Evolutionary conservation across 1,140 invertebrate species (phyloP).

Genomic region (Musca domestica): DNA sequence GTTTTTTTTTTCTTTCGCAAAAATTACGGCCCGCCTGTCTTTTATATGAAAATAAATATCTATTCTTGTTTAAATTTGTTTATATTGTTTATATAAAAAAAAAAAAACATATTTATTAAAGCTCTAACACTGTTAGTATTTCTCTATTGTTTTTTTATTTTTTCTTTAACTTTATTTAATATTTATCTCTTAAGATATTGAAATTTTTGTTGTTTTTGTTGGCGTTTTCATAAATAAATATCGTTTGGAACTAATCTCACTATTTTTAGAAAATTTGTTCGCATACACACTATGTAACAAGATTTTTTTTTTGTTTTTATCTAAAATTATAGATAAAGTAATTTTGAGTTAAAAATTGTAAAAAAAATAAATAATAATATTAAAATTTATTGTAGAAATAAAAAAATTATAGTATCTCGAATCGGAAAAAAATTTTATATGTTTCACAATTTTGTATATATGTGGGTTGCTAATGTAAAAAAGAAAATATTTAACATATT

Average conservation of each 20-base stretch:
- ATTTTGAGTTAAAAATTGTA: neutral
- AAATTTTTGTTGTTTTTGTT: constrained; percentile 16
- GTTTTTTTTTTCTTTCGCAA: neutral
- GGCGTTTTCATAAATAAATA: neutral
- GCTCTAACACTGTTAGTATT: neutral
- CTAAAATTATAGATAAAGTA: neutral
- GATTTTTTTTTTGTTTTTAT: neutral
- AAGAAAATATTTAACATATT: no score
- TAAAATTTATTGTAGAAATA: no score
- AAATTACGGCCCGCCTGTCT: neutral
- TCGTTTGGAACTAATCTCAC: no score
- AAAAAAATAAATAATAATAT: neutral
- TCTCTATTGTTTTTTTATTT: neutral
- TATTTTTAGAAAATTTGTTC: no score
- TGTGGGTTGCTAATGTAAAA: no score
- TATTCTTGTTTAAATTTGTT: constrained; percentile 12
- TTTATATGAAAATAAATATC: neutral
- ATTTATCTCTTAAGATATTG: neutral
- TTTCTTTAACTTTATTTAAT: neutral
- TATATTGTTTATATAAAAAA: constrained; percentile 16
- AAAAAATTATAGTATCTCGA: no score
- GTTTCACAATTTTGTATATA: no score
- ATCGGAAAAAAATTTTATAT: no score
- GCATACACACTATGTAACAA: no score
- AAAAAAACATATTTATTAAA: constrained; percentile 31